Evolutionary conservation across 2,888 invertebrate genomes (phyloP), one percentile per base, ranked within the genome.

Genomic region (Rugalucina vietnamica): DNA sequence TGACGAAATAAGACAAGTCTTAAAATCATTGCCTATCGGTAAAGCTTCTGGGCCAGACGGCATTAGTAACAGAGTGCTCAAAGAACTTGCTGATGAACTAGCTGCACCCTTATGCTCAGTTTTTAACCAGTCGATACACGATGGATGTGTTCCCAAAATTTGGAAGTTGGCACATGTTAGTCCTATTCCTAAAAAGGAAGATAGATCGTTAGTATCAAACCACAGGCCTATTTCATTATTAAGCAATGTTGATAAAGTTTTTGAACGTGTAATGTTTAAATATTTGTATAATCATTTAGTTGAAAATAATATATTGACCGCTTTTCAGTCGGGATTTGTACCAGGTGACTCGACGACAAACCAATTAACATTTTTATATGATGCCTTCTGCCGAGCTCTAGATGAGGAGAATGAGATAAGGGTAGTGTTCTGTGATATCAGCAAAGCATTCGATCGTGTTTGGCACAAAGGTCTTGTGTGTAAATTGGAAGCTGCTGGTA

Each of bases 201-300:
- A 74, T 34, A 5, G 24, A 14, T 27, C 50, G 1, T n/a, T 74
- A 12, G 27, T 34, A 5, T 50, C 29, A 5, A 74, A 74, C 34
- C 32, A 50, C 39, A 27, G 74, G 4, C 74, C 74, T 1, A 74
- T 50, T 24, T 72, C 72, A 10, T 34, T 72, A 4, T 29, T 72
- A n/a, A 43, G 72, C 27, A 43, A 43, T 27, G 21, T 74, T 2
- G 74, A 74, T 24, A 74, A 50, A 18, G 29, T 32, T 10, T 50
- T 74, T 29, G 74, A 74, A 50, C 39, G 49, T 18, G 24, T 72
- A n/a, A n/a, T 43, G 43, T 72, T 72, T 43, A 72, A 71, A 18
- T 3, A 71, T 27, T 10, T 39, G 18, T 18, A 29, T 71, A 71
- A 71, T 39, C 27, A 37, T 18, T 71, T 71, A 21, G 4, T 24